Base-by-base conservation (phyloP, 1,140 invertebrate genomes). In the Drosophila tropicalis region DNA sequence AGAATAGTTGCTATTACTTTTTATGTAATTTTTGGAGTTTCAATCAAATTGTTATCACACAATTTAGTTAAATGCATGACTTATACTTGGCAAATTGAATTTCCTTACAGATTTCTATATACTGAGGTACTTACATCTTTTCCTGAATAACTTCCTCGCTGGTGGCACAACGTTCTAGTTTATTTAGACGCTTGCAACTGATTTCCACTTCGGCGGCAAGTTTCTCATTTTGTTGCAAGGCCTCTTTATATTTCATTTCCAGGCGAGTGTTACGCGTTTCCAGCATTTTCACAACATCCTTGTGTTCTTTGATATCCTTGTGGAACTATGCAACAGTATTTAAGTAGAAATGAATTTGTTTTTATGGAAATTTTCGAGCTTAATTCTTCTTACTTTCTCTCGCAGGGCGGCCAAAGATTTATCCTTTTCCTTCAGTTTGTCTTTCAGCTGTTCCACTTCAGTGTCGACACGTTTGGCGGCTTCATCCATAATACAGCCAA, bases 381-480 rank as follows among this genome's bases (percentile, higher is more conserved):
- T 12, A 22, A 4, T 25, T 15, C 7, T 25, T 15, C 7, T 0
- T 10, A 1, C 22, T 47, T 92, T 89, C 13, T 91, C 76, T 10
- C 73, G 85, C 2, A 87, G 32, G 0, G 6, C 1, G 0, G n/a
- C 69, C 39, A 94, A 92, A 71, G 93, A 90, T 80, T 93, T 92
- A 58, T 93, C 93, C 25, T 94, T 91, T 29, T 93, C 85, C 9
- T 92, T 83, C 70, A 95, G 95, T 90, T 95, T 94, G 60, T 92
- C 92, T 36, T 92, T 91, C 10, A 95, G 79, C 66, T 93, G 92
- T 66, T 94, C 93, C 9, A 94, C 91, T 74, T 94, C 93, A 55
- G 90, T 92, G 84, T 95, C 94, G 67, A 95, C 93, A 85, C 94
- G 95, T 1, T 91, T 87, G 5, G 94, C 94, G 70, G 95, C 93